Evolutionary conservation across 2,797 vertebrate genomes (phyloP), one percentile per base, ranked within the genome.

Genomic region (Loriculus beryllinus): DNA sequence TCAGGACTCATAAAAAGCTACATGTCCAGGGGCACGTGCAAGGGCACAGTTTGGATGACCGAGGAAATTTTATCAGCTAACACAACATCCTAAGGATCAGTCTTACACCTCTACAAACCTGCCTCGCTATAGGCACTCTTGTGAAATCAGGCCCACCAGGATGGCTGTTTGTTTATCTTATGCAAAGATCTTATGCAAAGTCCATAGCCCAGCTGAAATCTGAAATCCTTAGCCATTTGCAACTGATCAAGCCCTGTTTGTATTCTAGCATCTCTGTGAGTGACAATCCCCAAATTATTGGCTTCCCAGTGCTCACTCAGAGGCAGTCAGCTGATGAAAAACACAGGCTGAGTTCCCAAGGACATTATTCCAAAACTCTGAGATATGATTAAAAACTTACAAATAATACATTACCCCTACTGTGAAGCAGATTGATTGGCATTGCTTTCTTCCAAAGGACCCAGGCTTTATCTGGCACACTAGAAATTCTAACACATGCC

Each of bases 21-120:
- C 37, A 42, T 0, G 0, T 43, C 40, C 17, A 48, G 25, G 22
- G 22, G 63, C 4, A 42, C 0, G 2, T 19, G 9, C 26, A 40
- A 76, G 39, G 12, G 59, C 47, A 56, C 15, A 28, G 7, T n/a
- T 37, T 60, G 45, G 42, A 56, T 1, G 2, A 81, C 14, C 33
- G 19, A 52, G 21, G 40, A 26, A 33, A 40, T 40, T 74, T 79
- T 51, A 48, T 40, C n/a, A 76, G 37, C 23, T 51, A 56, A 51
- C 23, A 47, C 71, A 78, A 65, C 1, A 2, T 47, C 56, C 42
- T 60, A 23, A 62, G 43, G 45, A 39, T 72, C 28, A 29, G 48
- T 57, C 51, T 75, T 48, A 22, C 4, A 17, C 5, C 6, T 65
- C 23, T 47, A 57, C 17, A 63, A 26, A 57, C 3, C 20, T 9